A percentile compares a stretch with the other conserved stretches of the same genome.
Conservation (phyloP, 2,113 vertebrate species). For the Origma solitaria region DNA sequence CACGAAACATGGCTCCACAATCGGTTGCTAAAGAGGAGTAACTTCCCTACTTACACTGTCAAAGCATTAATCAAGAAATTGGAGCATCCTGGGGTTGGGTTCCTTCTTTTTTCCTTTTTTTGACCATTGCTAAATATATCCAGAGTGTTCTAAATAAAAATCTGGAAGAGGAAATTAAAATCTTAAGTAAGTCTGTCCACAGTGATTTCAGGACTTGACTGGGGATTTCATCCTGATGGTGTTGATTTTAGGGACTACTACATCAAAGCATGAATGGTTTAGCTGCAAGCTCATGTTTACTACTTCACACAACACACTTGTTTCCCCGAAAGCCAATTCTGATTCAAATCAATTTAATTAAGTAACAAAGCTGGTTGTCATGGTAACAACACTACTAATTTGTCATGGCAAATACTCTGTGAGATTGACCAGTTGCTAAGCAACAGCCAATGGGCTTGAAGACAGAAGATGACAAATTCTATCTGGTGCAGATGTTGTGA, state of each 20-base stretch:
- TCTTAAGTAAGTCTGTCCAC: neutral
- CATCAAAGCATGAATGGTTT: constrained; percentile 57
- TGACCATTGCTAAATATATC: neutral
- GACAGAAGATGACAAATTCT: constrained; percentile 82
- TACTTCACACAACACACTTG: constrained; percentile 62
- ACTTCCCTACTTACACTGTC: neutral
- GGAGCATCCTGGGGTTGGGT: neutral
- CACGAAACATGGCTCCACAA: neutral
- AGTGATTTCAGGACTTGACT: constrained; percentile 3
- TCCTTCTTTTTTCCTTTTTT: neutral
- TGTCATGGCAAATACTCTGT: constrained; percentile 88
- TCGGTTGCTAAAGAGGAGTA: neutral
- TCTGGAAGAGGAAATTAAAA: neutral
- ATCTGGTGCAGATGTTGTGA: constrained; percentile 80
- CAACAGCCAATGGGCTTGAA: constrained; percentile 85
- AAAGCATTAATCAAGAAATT: neutral
- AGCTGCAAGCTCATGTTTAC: constrained; percentile 56
- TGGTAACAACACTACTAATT: constrained; percentile 91
- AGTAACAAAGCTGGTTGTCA: constrained; percentile 96
- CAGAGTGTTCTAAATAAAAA: neutral
- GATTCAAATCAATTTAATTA: constrained; percentile 94
- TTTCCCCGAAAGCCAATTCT: constrained; percentile 78
- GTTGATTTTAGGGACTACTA: constrained; percentile 43
- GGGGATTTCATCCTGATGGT: constrained; percentile 14
- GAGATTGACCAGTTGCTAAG: constrained; percentile 88